Evolutionary conservation across 30 jellyfish, hydroid and myxozoan species (phyloP).

Genomic region (Aurelia aurita): DNA sequence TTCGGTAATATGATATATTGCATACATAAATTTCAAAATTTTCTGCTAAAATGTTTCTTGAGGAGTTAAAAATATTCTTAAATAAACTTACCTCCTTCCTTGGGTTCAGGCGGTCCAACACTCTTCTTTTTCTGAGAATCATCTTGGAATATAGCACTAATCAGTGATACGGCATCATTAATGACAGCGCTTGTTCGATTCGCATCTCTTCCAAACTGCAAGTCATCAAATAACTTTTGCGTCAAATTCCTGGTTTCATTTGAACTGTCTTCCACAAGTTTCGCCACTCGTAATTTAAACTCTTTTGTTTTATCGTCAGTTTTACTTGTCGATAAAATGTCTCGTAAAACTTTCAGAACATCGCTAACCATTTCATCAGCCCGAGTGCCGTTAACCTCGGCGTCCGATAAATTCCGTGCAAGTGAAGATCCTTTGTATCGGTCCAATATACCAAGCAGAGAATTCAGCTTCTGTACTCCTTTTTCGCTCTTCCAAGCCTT

Average conservation of each 20-base stretch:
- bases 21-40: too few relatives aligned
- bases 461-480: constrained; percentile 82
- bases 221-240: constrained; percentile 81
- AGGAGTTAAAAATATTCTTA: too few relatives aligned
- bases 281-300: constrained; percentile 84
- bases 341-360: constrained; percentile 90
- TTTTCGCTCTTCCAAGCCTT: constrained; percentile 85
- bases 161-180: constrained; percentile 86
- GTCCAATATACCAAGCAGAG: constrained; percentile 71
- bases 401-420: constrained; percentile 19
- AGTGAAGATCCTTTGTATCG: constrained; percentile 5
- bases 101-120: constrained; percentile 8
- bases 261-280: constrained; percentile 86
- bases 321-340: constrained; percentile 78
- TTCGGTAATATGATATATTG: too few relatives aligned
- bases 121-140: constrained; percentile 68
- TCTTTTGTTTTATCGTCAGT: constrained; percentile 67
- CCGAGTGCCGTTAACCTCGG: constrained; percentile 36
- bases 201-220: constrained; percentile 72
- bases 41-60: too few relatives aligned
- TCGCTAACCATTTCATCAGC: constrained; percentile 92
- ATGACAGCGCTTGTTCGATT: constrained; percentile 80
- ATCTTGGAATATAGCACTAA: constrained; percentile 78
- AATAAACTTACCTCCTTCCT: background rate
- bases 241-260: constrained; percentile 78